A percentile compares a stretch with the other conserved stretches of the same genome.
Evolutionary conservation across 2,797 vertebrate species (phyloP).

Genomic region (Valencia hispanica): DNA sequence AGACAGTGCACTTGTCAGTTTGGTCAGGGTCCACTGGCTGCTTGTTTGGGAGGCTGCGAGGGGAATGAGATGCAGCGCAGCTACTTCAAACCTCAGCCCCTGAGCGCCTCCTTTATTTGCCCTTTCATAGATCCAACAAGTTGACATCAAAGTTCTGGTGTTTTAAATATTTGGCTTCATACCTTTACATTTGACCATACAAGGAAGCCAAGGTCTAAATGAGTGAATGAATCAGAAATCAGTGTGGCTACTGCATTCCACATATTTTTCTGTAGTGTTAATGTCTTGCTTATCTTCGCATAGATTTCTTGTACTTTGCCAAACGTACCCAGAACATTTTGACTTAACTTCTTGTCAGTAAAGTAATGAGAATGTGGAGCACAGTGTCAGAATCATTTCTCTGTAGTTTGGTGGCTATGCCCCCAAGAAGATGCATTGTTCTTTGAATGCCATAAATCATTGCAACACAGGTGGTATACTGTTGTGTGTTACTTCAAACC

Average conservation of each 20-base stretch:
- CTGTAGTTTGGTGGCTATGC: slow-evolving; percentile 60
- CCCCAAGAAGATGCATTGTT: slow-evolving; percentile 68
- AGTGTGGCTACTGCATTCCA: slow-evolving; percentile 8
- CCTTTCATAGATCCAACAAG: slow-evolving; percentile 18
- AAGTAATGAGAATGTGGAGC: slow-evolving; percentile 41
- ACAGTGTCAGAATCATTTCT: slow-evolving; percentile 34
- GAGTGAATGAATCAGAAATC: slow-evolving; percentile 12
- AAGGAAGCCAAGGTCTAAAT: slow-evolving; percentile 50
- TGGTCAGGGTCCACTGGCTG: slow-evolving; percentile 77
- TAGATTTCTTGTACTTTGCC: slow-evolving; percentile 27
- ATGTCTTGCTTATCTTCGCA: slow-evolving; percentile 12
- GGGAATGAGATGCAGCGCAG: slow-evolving; percentile 69
- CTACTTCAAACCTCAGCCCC: slow-evolving; percentile 53
- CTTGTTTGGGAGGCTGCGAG: slow-evolving; percentile 66
- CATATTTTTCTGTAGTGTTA: not conserved
- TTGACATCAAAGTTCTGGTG: not conserved
- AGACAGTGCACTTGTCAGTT: slow-evolving; percentile 88
- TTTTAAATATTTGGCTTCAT: slow-evolving; percentile 25
- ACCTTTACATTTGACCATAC: slow-evolving; percentile 29
- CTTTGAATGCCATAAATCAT: slow-evolving; percentile 79
- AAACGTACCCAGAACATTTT: slow-evolving; percentile 35
- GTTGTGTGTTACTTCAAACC: slow-evolving; percentile 99
- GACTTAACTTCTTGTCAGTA: slow-evolving; percentile 42
- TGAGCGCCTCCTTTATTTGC: slow-evolving; percentile 32
- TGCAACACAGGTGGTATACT: slow-evolving; percentile 93